These are phyloP conservation scores for Diadromus collaris DNA, from an alignment of 2,888 invertebrate genomes.

Conservation along the genomic window DNA sequence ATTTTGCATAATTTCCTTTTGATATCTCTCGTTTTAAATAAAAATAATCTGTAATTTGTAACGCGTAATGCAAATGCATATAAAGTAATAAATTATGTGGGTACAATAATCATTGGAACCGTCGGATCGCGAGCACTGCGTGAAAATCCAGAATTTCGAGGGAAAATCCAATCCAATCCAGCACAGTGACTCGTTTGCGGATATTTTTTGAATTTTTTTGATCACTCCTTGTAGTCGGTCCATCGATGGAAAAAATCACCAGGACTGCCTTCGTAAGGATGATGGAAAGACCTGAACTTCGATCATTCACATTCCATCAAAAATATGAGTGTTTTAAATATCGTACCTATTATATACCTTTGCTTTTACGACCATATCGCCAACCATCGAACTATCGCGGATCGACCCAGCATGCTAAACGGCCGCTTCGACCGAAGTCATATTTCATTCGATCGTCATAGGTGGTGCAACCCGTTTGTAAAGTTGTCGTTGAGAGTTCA, in stretches of 20 bases:
- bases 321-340: too few relatives aligned
- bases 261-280: too few relatives aligned
- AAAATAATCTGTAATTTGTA: too few relatives aligned
- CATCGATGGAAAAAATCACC: too few relatives aligned
- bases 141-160: not conserved
- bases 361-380: too few relatives aligned
- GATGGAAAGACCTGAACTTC: too few relatives aligned
- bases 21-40: conserved; percentile 6
- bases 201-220: not conserved
- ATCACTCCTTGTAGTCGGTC: too few relatives aligned
- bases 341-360: too few relatives aligned
- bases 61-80: not conserved
- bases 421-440: not conserved
- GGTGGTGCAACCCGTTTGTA: not conserved
- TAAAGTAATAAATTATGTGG: not conserved
- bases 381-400: not conserved
- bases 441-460: not conserved
- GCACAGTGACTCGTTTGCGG: not conserved
- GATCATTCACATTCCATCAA: too few relatives aligned
- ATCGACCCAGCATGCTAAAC: not conserved
- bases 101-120: not conserved
- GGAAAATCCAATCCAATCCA: conserved; percentile 31
- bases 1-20: conserved; percentile 27
- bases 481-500: not conserved
- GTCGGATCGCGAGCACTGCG: not conserved